These are phyloP conservation scores for Cyphomyrus discorhynchus DNA, from an alignment of 2,113 vertebrate genomes.

Conservation along the genomic window DNA sequence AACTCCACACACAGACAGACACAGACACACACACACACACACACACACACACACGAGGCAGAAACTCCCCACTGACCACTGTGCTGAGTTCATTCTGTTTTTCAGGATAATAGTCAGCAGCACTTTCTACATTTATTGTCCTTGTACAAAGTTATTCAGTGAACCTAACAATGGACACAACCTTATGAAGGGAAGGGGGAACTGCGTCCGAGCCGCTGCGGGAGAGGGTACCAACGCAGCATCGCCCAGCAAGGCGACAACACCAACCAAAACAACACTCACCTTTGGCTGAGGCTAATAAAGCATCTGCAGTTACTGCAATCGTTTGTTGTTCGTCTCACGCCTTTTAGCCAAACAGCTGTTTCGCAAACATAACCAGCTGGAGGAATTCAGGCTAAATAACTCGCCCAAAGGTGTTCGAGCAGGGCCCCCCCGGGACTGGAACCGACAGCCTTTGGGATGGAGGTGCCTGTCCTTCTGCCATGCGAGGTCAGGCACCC, in stretches of 20 bases:
- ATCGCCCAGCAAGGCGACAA: not conserved
- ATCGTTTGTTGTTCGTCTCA: not conserved
- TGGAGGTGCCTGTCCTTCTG: not conserved
- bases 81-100: not conserved
- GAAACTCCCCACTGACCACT: not conserved
- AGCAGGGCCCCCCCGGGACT: not conserved
- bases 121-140: not conserved
- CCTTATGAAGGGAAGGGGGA: not conserved
- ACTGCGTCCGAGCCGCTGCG: not conserved
- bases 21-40: not conserved
- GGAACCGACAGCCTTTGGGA: not conserved
- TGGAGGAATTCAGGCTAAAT: not conserved
- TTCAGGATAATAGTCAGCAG: not conserved
- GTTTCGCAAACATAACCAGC: not conserved
- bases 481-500: not conserved
- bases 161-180: not conserved
- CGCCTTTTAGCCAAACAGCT: not conserved
- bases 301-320: not conserved
- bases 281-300: not conserved
- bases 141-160: not conserved
- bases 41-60: not conserved
- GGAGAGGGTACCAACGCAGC: not conserved
- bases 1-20: not conserved
- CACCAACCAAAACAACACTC: not conserved
- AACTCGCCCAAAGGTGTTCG: not conserved